These are phyloP conservation scores for Apodemia zela DNA, from an alignment of 2,888 invertebrate genomes.

Conservation along the genomic window DNA sequence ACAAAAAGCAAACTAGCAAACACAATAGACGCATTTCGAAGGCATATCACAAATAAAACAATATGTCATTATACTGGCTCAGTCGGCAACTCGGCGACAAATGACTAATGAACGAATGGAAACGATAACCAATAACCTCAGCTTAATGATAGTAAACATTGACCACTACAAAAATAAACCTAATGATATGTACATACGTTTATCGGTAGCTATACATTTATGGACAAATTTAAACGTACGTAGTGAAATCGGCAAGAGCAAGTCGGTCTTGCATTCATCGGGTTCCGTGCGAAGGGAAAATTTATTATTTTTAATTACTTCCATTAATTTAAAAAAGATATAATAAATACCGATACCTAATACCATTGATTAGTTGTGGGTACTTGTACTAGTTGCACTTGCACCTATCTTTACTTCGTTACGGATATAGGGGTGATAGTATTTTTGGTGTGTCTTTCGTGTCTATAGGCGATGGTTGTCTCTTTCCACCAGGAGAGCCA, in stretches of 20 bases:
- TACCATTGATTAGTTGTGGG: no score
- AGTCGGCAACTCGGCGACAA: conserved; percentile 36
- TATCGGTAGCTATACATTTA: neutral
- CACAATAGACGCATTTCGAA: conserved; percentile 56
- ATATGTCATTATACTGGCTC: conserved; percentile 33
- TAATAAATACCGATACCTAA: no score
- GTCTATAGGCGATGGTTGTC: no score
- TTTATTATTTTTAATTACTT: no score
- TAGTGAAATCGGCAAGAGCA: neutral
- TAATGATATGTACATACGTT: conserved; percentile 11
- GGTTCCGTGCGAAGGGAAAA: neutral
- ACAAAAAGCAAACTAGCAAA: conserved; percentile 38
- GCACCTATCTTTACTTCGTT: no score
- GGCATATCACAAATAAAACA: conserved; percentile 23
- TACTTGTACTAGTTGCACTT: no score
- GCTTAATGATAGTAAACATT: conserved; percentile 28
- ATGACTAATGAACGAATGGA: conserved; percentile 37
- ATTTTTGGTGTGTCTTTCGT: no score
- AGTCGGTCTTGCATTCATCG: neutral
- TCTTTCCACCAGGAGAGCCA: no score
- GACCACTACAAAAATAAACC: conserved; percentile 25
- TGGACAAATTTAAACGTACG: neutral
- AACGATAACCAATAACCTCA: conserved; percentile 18
- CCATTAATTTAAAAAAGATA: no score
- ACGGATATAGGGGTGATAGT: no score